phyloP scores from a whole-genome alignment of 2,888 invertebrate genomes.

The Eustalomyia histrio region DNA sequence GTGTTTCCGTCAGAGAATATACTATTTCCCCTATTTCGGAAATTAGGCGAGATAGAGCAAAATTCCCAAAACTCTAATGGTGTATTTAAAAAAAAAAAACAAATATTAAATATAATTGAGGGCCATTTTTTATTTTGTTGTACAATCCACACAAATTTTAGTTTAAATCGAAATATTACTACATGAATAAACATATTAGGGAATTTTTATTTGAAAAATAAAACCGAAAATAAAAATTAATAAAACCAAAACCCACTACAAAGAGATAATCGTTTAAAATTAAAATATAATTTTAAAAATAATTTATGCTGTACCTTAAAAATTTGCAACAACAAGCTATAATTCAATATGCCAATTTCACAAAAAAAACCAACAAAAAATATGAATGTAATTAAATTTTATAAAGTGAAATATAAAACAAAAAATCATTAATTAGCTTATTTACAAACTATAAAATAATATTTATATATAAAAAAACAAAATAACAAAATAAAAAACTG shows the following conservation, averaged over 20 bases:
- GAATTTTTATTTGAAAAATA: slow-evolving; percentile 51
- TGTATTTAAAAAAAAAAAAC: too few species aligned
- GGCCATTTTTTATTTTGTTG: not conserved
- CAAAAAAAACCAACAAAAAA: slow-evolving; percentile 46
- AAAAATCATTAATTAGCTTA: slow-evolving; percentile 54
- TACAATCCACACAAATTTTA: slow-evolving; percentile 3
- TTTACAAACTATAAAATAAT: slow-evolving; percentile 43
- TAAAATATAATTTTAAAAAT: slow-evolving; percentile 8
- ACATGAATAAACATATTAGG: slow-evolving; percentile 48
- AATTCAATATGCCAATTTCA: slow-evolving; percentile 57
- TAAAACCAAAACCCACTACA: slow-evolving; percentile 59
- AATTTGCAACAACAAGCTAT: slow-evolving; percentile 23
- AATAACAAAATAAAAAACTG: slow-evolving; percentile 25
- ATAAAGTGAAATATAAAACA: not conserved
- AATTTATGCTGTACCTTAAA: slow-evolving; percentile 61
- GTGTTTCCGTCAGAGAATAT: too few species aligned
- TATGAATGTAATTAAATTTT: slow-evolving; percentile 21
- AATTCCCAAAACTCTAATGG: too few species aligned
- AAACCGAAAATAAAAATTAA: slow-evolving; percentile 40
- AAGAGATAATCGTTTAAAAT: slow-evolving; percentile 61
- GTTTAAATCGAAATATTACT: slow-evolving; percentile 7
- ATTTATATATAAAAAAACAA: not conserved
- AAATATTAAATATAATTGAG: too few species aligned
- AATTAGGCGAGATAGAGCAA: too few species aligned
- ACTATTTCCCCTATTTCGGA: too few species aligned